Conservation (phyloP, 2,797 vertebrate species). For the Sphenopsis melanotis region DNA sequence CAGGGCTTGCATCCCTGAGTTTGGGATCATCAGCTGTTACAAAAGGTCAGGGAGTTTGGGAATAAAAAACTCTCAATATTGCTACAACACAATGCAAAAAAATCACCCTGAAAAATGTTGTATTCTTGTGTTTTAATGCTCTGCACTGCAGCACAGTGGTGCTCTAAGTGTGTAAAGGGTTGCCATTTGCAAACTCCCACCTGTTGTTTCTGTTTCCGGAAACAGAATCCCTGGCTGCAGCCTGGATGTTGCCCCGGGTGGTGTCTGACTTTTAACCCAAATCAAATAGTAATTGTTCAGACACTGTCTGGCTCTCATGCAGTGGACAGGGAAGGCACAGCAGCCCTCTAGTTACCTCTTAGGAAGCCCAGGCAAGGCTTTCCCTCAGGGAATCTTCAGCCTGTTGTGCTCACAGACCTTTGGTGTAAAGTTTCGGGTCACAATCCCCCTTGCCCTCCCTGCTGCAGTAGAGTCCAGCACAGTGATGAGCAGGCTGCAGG, state of each 20-base stretch:
- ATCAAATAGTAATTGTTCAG: slow-evolving; percentile 35
- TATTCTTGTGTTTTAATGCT: neutral
- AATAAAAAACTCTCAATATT: neutral
- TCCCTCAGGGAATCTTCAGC: neutral
- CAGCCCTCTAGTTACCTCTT: neutral
- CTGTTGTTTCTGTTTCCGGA: slow-evolving; percentile 19
- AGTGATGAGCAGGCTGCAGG: neutral
- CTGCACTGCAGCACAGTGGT: neutral
- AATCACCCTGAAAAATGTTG: neutral
- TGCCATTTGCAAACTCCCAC: slow-evolving; percentile 6
- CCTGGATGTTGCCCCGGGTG: slow-evolving; percentile 35
- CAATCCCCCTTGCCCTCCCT: neutral
- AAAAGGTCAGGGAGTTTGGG: neutral
- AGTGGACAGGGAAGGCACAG: neutral
- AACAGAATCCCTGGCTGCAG: neutral
- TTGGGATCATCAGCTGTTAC: neutral
- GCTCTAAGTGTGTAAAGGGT: neutral
- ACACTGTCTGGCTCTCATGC: slow-evolving; percentile 24
- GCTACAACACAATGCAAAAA: neutral
- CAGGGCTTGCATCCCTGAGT: neutral
- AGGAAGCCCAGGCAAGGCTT: neutral
- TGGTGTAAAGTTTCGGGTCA: neutral
- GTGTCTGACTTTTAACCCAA: slow-evolving; percentile 60
- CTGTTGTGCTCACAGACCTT: neutral
- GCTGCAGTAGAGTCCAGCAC: neutral